phyloP scores from a whole-genome alignment of 2,113 vertebrate species.

The Pantherophis guttatus region DNA sequence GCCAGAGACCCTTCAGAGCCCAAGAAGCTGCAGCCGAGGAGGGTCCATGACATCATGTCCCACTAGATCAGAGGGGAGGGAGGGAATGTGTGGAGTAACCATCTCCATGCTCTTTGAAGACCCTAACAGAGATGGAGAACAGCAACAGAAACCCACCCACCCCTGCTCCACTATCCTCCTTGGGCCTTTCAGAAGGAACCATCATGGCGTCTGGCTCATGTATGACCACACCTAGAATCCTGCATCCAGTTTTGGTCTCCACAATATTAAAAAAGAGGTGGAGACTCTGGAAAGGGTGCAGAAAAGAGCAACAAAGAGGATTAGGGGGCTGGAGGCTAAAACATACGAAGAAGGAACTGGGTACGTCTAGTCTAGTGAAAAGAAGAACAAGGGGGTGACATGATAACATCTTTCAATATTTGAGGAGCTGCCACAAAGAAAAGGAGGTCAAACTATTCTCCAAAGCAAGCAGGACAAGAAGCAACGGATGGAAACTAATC shows the following conservation, averaged over 20 bases:
- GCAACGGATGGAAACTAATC: no score
- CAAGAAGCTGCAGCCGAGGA: not conserved
- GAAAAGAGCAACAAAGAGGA: not conserved
- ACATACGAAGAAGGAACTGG: not conserved
- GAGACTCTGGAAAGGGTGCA: not conserved
- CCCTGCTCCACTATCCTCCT: not conserved
- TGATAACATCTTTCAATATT: not conserved
- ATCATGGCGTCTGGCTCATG: not conserved
- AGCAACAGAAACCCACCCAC: not conserved
- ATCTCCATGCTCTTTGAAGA: not conserved
- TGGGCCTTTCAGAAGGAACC: not conserved
- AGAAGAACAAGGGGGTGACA: not conserved
- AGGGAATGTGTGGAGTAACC: no score
- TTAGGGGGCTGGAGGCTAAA: not conserved
- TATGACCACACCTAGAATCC: not conserved
- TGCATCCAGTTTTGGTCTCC: no score
- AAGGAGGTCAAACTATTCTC: not conserved
- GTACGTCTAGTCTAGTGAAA: accelerated
- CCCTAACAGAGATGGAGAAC: not conserved
- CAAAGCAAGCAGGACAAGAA: not conserved
- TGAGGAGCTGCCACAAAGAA: not conserved
- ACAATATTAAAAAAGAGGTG: no score
- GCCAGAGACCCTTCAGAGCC: not conserved
- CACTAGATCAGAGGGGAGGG: not conserved
- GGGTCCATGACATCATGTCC: not conserved